Percentiles rank a stretch among this genome's conserved stretches.
Evolutionary conservation across 37 sponge, comb jelly and placozoan genomes (phyloP).

Genomic region (Oscarella lobularis): DNA sequence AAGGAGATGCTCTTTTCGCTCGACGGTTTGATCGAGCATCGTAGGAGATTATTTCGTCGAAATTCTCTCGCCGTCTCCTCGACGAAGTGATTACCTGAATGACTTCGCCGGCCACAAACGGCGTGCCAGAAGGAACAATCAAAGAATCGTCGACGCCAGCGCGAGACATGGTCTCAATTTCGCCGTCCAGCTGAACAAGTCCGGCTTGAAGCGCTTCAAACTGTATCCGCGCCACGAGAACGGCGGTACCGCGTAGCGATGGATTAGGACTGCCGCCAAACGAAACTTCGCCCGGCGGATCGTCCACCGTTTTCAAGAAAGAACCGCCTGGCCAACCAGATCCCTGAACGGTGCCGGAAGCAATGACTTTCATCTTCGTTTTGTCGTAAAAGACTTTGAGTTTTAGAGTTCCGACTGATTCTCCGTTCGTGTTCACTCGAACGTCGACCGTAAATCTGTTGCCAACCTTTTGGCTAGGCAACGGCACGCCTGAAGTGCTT

Average conservation of each 20-base stretch:
- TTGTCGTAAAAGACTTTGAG: slow-evolving; percentile 37
- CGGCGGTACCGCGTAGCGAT: slow-evolving; percentile 12
- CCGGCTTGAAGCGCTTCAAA: slow-evolving; percentile 27
- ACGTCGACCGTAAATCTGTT: slow-evolving; percentile 18
- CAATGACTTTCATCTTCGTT: slow-evolving; percentile 7
- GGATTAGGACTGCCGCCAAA: slow-evolving; percentile 24
- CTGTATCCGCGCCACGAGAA: slow-evolving; percentile 18
- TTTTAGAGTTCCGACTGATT: slow-evolving; percentile 24
- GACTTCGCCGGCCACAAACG: slow-evolving; percentile 40
- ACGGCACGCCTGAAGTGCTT: slow-evolving; percentile 23
- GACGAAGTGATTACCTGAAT: neutral
- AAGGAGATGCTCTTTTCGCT: neutral
- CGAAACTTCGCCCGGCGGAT: slow-evolving; percentile 15
- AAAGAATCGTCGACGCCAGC: slow-evolving; percentile 4
- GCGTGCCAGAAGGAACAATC: neutral
- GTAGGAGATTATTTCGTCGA: neutral
- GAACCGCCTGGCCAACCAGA: slow-evolving; percentile 22
- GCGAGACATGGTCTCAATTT: slow-evolving; percentile 13
- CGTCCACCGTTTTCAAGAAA: neutral
- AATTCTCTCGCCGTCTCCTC: neutral
- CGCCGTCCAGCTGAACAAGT: slow-evolving; percentile 17
- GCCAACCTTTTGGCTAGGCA: slow-evolving; percentile 13
- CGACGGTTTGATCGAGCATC: neutral
- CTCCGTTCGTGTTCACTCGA: slow-evolving; percentile 35
- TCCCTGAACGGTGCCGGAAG: slow-evolving; percentile 4